Base-by-base conservation (phyloP, 2,113 vertebrate species). In the Megalops atlanticus region DNA sequence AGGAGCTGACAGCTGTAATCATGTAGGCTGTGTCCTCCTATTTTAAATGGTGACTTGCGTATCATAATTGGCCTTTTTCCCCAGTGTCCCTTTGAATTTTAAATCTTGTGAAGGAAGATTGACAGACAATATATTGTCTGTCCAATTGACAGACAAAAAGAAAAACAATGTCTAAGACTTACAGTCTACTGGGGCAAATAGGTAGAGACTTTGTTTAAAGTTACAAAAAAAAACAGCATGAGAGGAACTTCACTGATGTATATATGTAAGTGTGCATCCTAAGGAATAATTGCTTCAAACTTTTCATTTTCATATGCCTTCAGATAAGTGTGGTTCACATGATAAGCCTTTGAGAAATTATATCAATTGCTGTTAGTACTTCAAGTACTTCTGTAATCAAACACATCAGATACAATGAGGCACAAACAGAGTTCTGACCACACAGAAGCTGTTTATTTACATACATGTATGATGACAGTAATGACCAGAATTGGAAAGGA, bases 1-100 rank as follows among this genome's bases (percentile, higher is more conserved):
- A 79, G 52, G 76, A 83, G 81, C 69, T 80, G 85, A 87, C 84
- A 85, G 80, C 76, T 78, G 77, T 81, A 82, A 84, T 79, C 79
- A 82, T 75, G 70, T 73, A 18, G 15, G 70, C 11, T 39, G 15
- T 39, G 36, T 21, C 16, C 21, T 24, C 70, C 18, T 8, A 38
- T 73, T 40, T 39, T 73, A 38, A 73, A 73, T 31, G 24, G 58
- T 31, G 58, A 64, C n/a, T 31, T n/a, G n/a, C n/a, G 24, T 64
- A 15, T n/a, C 52, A 58, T n/a, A 58, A 58, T 58, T 24, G 24
- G 14, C 52, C n/a, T n/a, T 58, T 58, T n/a, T 58, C 14, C 24
- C 18, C 52, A 52, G 49, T 24, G 58, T 31, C n/a, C n/a, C 58
- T 11, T 11, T 64, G n/a, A 31, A 31, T 31, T 7, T 31, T n/a